These are phyloP conservation scores for Philhelius pedissequus DNA, from an alignment of 2,888 invertebrate species.

Conservation along the genomic window DNA sequence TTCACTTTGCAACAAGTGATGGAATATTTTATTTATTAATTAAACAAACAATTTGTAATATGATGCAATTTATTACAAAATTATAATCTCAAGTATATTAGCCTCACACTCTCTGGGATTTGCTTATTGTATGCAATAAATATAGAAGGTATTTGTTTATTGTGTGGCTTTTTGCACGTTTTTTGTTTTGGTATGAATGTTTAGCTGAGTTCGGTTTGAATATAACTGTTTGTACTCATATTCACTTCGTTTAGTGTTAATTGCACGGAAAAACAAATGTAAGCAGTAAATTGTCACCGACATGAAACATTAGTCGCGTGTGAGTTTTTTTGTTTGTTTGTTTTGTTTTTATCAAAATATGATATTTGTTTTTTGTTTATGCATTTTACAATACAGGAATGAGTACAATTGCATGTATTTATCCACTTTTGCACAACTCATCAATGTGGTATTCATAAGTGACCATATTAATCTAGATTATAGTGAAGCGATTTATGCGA, in stretches of 20 bases:
- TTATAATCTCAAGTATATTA: not conserved
- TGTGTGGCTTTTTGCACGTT: not conserved
- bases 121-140: not conserved
- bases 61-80: conserved; percentile 37
- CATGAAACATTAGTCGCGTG: conserved; percentile 46
- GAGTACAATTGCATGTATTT: not conserved
- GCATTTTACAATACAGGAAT: too few species aligned
- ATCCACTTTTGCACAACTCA: not conserved
- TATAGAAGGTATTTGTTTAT: not conserved
- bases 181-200: conserved; percentile 1
- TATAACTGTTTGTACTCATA: conserved; percentile 34
- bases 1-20: conserved; percentile 27
- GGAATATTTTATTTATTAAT: conserved; percentile 5
- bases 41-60: conserved; percentile 15
- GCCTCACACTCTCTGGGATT: not conserved
- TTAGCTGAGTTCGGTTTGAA: not conserved
- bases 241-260: conserved; percentile 47
- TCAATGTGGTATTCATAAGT: not conserved
- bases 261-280: conserved; percentile 50
- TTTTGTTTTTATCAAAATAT: conserved; percentile 16
- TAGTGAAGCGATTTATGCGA: not conserved
- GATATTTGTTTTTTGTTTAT: not conserved
- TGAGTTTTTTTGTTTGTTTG: conserved; percentile 2
- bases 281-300: conserved; percentile 40
- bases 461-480: not conserved